Conservation (phyloP, 2,888 invertebrate species). For the Lochmaea capreae region DNA sequence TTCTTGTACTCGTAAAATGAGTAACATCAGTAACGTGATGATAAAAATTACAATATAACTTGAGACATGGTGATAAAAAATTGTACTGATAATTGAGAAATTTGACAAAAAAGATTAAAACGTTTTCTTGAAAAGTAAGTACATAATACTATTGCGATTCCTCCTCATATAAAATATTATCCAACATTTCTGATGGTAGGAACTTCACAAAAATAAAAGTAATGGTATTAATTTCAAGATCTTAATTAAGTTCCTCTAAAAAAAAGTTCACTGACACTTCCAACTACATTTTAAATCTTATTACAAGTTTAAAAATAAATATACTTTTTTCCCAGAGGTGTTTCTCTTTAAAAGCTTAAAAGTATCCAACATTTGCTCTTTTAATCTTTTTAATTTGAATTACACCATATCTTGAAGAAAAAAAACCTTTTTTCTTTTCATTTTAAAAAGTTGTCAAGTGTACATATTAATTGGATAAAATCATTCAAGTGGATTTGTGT, state of each 20-base stretch:
- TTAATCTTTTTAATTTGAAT: not conserved
- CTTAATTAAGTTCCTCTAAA: not conserved
- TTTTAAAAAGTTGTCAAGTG: slow-evolving; percentile 40
- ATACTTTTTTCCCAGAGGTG: slow-evolving; percentile 1
- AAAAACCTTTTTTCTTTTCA: slow-evolving; percentile 5
- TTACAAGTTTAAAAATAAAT: slow-evolving; percentile 1
- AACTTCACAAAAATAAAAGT: slow-evolving; percentile 1
- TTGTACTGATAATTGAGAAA: no score
- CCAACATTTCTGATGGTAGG: not conserved
- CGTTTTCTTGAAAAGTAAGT: no score
- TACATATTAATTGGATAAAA: slow-evolving; percentile 46
- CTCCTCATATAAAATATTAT: not conserved
- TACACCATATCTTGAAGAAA: not conserved
- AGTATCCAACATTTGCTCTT: not conserved
- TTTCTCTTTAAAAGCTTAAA: not conserved
- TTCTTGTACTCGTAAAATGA: no score
- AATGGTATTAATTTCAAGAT: not conserved
- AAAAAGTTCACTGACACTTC: slow-evolving; percentile 3
- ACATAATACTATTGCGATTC: no score
- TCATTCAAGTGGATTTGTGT: slow-evolving; percentile 46
- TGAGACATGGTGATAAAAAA: no score
- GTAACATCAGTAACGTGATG: no score
- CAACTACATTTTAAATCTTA: not conserved
- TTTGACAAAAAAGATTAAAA: no score
- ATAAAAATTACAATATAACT: no score